Evolutionary conservation across 2,113 vertebrate genomes (phyloP).

Genomic region (Sceloporus undulatus): DNA sequence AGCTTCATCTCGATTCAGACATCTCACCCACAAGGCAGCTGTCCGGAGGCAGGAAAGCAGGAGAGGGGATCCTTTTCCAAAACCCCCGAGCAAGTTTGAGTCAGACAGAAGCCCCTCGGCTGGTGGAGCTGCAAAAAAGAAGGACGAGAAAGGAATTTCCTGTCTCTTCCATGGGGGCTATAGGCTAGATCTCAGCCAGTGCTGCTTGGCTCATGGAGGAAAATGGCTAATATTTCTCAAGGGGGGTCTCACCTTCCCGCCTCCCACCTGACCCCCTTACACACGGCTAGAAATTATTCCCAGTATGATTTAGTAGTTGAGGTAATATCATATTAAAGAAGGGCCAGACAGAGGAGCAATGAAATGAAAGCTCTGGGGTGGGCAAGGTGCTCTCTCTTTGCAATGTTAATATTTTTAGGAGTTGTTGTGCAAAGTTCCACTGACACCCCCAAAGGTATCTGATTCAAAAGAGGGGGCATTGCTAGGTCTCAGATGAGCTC

Average conservation of each 20-base stretch:
- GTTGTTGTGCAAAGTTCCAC: not conserved
- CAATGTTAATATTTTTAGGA: not conserved
- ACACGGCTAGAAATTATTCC: constrained; percentile 43
- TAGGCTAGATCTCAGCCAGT: accelerated
- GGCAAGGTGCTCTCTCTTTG: not conserved
- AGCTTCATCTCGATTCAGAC: constrained; percentile 76
- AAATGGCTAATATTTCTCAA: constrained; percentile 27
- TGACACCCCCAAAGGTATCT: not conserved
- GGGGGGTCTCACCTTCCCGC: not conserved
- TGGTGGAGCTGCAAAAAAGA: constrained; percentile 50
- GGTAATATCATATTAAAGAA: constrained; percentile 35
- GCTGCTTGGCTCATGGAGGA: not conserved
- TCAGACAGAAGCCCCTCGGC: constrained; percentile 76
- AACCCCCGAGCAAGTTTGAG: constrained; percentile 55
- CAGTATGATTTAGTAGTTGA: constrained; percentile 56
- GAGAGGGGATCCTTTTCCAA: constrained; percentile 73
- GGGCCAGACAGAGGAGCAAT: not conserved
- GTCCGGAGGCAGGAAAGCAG: constrained; percentile 59
- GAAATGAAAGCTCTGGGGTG: constrained; percentile 7
- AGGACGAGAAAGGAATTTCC: constrained; percentile 80
- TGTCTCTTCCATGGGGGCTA: constrained; percentile 62
- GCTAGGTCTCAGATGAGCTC: not conserved
- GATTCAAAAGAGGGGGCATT: not conserved
- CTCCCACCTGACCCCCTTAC: not conserved
- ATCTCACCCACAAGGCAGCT: constrained; percentile 77